Conservation (phyloP, 2,113 vertebrate species). For the Alligator mississippiensis region DNA sequence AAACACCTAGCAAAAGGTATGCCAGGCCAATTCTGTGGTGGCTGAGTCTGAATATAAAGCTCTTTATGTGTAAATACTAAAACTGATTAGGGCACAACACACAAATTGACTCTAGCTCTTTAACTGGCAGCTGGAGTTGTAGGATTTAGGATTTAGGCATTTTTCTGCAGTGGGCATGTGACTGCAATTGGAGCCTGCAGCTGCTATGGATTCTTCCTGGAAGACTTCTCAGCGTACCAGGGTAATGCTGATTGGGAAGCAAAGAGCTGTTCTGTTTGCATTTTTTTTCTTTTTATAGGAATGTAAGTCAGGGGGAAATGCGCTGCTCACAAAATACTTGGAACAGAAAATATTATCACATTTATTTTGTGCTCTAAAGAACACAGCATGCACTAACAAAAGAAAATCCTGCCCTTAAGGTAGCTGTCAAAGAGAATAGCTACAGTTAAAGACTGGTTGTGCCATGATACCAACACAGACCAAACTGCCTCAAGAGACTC, state of each 20-base stretch:
- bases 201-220: background rate
- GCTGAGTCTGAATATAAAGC: background rate
- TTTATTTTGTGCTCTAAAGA: background rate
- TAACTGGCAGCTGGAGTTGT: background rate
- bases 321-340: background rate
- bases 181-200: slow-evolving; percentile 1
- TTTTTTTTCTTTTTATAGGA: background rate
- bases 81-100: background rate
- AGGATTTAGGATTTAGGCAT: background rate
- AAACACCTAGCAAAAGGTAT: background rate
- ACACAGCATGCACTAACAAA: background rate
- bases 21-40: background rate
- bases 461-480: background rate
- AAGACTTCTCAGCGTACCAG: background rate
- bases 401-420: background rate
- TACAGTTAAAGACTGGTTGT: background rate
- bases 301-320: background rate
- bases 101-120: background rate
- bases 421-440: fast-evolving
- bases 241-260: background rate
- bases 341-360: background rate
- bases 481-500: background rate
- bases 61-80: background rate
- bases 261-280: background rate
- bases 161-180: background rate